Conservation (phyloP, 2,113 vertebrate species). For the Trochalopteron elliotii region DNA sequence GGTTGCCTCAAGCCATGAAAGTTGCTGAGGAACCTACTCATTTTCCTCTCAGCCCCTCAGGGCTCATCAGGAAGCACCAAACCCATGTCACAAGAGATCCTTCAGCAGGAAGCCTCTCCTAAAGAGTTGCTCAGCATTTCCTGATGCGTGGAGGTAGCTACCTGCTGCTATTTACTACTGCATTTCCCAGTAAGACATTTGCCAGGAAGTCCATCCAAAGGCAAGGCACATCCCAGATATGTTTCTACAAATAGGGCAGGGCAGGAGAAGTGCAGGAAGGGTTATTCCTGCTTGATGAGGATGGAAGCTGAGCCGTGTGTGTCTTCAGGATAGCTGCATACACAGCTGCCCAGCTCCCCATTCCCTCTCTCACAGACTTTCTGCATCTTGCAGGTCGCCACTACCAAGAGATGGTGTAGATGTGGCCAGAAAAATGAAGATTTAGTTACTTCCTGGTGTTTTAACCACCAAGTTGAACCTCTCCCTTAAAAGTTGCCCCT, state of each 20-base stretch:
- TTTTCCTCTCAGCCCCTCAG: neutral
- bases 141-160: neutral
- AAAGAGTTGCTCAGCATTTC: neutral
- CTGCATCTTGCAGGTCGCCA: neutral
- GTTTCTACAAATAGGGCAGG: neutral
- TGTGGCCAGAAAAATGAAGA: neutral
- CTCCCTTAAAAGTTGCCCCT: neutral
- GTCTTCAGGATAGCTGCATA: neutral
- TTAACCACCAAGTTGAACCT: neutral
- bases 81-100: neutral
- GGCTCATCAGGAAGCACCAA: neutral
- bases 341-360: fast-evolving
- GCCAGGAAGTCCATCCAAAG: neutral
- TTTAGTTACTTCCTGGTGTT: neutral
- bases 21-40: neutral
- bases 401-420: neutral
- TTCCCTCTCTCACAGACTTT: neutral
- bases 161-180: neutral
- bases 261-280: neutral
- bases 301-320: neutral
- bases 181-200: neutral
- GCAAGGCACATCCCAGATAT: neutral
- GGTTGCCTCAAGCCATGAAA: fast-evolving
- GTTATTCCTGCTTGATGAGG: neutral
- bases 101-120: neutral